A percentile compares a stretch with the other conserved stretches of the same genome.
phyloP scores from a whole-genome alignment of 92 coral and sea anemone genomes.

The Parazoanthus atlanticus region DNA sequence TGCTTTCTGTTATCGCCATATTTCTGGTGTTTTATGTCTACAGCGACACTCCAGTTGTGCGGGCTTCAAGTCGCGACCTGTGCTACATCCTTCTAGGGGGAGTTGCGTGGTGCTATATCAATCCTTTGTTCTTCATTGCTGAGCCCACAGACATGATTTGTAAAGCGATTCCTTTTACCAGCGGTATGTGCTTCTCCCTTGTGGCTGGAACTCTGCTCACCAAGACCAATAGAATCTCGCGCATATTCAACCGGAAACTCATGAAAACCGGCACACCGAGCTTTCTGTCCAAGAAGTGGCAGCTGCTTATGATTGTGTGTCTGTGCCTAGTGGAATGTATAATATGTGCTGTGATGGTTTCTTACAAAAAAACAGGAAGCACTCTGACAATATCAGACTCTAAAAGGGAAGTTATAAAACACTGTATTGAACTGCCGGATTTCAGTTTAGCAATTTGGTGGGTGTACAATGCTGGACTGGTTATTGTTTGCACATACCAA shows the following conservation, averaged over 20 bases:
- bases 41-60: slow-evolving; percentile 85
- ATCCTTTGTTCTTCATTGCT: slow-evolving; percentile 64
- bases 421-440: slow-evolving; percentile 65
- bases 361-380: slow-evolving; percentile 64
- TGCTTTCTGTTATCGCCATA: slow-evolving; percentile 55
- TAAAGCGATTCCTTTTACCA: slow-evolving; percentile 65
- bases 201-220: slow-evolving; percentile 85
- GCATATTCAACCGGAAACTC: slow-evolving; percentile 84
- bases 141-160: slow-evolving; percentile 74
- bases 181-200: slow-evolving; percentile 74
- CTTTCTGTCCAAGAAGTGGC: slow-evolving; percentile 83
- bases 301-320: slow-evolving; percentile 71
- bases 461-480: slow-evolving; percentile 85
- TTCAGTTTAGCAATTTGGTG: slow-evolving; percentile 80
- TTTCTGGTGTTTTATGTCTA: slow-evolving; percentile 66
- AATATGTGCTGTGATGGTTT: slow-evolving; percentile 56
- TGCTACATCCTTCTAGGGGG: slow-evolving; percentile 80
- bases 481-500: slow-evolving; percentile 86
- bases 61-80: slow-evolving; percentile 89
- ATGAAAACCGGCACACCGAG: slow-evolving; percentile 77
- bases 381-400: slow-evolving; percentile 58
- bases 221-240: slow-evolving; percentile 87
- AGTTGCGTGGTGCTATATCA: slow-evolving; percentile 75
- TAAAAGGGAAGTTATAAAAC: slow-evolving; percentile 71
- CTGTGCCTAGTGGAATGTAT: slow-evolving; percentile 65